Evolutionary conservation across 1,140 invertebrate genomes (phyloP).

Genomic region (Mizuhopecten yessoensis): DNA sequence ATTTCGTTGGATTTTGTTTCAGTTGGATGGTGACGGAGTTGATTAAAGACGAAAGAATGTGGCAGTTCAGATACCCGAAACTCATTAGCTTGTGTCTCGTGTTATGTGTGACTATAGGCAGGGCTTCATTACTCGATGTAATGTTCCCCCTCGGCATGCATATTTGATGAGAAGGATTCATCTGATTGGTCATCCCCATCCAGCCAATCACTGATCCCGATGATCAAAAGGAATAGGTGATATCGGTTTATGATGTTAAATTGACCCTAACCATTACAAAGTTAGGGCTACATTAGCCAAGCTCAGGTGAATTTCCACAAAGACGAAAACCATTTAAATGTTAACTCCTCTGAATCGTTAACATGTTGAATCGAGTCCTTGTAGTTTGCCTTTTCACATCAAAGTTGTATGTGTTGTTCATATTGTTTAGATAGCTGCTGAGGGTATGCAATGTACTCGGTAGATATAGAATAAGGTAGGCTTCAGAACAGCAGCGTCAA

Average conservation of each 20-base stretch:
- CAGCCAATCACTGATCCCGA: constrained; percentile 16
- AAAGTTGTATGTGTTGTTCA: background rate
- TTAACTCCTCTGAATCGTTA: background rate
- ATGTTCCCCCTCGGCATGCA: constrained; percentile 28
- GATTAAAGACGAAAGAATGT: constrained; percentile 14
- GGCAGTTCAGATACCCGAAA: background rate
- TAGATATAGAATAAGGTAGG: too few species aligned
- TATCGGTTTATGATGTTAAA: constrained; percentile 1
- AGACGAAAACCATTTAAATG: background rate
- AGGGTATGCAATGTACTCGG: background rate
- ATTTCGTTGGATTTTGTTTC: background rate
- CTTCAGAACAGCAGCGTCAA: background rate
- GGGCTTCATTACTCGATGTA: background rate
- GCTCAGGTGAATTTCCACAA: constrained; percentile 1
- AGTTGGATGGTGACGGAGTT: background rate
- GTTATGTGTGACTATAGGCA: background rate
- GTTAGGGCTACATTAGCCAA: constrained; percentile 4
- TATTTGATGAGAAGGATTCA: constrained; percentile 17
- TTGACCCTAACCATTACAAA: constrained; percentile 16
- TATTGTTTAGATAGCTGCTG: background rate
- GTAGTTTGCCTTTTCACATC: background rate
- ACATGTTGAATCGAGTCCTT: background rate
- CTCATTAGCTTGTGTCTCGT: background rate
- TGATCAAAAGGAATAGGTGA: constrained; percentile 29
- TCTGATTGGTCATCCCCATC: constrained; percentile 37